Conservation (phyloP, 2,113 vertebrate genomes). For the Zeus faber region DNA sequence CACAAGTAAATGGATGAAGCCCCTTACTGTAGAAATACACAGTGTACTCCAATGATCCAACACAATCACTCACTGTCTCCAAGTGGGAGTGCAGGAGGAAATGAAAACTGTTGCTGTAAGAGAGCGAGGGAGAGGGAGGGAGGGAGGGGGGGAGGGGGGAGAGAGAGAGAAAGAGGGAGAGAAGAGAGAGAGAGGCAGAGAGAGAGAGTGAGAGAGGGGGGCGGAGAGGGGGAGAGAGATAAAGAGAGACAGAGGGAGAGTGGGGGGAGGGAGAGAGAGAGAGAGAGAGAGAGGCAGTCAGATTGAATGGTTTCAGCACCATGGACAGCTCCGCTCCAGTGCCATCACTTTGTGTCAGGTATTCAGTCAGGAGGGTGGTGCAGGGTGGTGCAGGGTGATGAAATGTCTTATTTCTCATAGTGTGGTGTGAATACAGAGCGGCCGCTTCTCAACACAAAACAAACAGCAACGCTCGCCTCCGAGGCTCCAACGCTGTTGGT, state of each 20-base stretch:
- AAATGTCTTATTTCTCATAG: too few species aligned
- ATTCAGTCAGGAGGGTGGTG: too few species aligned
- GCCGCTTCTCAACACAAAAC: too few species aligned
- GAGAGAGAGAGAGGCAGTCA: not conserved
- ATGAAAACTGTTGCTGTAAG: not conserved
- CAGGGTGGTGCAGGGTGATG: too few species aligned
- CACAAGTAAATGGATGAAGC: too few species aligned
- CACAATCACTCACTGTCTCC: too few species aligned
- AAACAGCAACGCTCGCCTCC: too few species aligned
- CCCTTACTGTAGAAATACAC: too few species aligned
- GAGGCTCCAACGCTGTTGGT: too few species aligned
- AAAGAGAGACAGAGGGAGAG: not conserved
- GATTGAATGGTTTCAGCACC: conserved; percentile 21
- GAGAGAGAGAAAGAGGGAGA: conserved; percentile 1
- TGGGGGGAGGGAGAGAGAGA: not conserved
- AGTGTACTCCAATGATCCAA: too few species aligned
- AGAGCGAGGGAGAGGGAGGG: not conserved
- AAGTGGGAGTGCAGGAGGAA: too few species aligned
- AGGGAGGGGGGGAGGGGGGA: not conserved
- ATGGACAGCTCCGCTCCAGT: conserved; percentile 32
- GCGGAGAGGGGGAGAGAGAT: not conserved
- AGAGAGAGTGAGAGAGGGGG: not conserved
- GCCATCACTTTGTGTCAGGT: not conserved
- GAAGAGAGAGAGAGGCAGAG: not conserved
- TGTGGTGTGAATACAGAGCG: too few species aligned